These are phyloP conservation scores for Acleris literana DNA, from an alignment of 2,888 invertebrate genomes.

Conservation along the genomic window DNA sequence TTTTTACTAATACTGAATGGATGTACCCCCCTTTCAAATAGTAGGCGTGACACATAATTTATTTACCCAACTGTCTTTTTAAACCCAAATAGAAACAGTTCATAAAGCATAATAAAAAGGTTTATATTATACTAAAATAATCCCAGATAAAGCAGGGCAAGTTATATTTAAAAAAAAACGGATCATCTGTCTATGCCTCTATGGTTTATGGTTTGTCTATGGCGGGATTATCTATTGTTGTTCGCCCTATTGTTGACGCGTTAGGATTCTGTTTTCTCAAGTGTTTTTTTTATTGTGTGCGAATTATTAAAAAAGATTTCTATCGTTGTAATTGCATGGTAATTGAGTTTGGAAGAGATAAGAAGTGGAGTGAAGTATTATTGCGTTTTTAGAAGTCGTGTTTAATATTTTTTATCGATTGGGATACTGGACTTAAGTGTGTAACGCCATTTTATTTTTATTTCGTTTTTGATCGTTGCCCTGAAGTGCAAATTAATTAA, in stretches of 20 bases:
- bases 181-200: too few species aligned
- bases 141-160: constrained; percentile 43
- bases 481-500: too few species aligned
- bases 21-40: too few species aligned
- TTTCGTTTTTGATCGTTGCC: too few species aligned
- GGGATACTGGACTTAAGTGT: too few species aligned
- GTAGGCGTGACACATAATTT: constrained; percentile 30
- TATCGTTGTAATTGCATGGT: too few species aligned
- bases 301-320: constrained; percentile 40
- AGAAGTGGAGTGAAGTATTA: too few species aligned
- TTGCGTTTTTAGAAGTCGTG: too few species aligned
- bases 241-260: constrained; percentile 20
- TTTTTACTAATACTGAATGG: too few species aligned
- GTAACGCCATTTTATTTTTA: too few species aligned
- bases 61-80: constrained; percentile 10
- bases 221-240: constrained; percentile 42
- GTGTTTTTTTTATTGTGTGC: constrained; percentile 40
- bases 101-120: constrained; percentile 27
- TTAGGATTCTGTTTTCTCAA: constrained; percentile 44
- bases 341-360: too few species aligned
- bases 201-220: constrained; percentile 39
- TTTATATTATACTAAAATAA: constrained; percentile 47
- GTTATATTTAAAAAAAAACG: neutral
- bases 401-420: too few species aligned
- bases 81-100: constrained; percentile 40